phyloP scores from a whole-genome alignment of 2,888 invertebrate species.

The Aphidoletes aphidimyza region DNA sequence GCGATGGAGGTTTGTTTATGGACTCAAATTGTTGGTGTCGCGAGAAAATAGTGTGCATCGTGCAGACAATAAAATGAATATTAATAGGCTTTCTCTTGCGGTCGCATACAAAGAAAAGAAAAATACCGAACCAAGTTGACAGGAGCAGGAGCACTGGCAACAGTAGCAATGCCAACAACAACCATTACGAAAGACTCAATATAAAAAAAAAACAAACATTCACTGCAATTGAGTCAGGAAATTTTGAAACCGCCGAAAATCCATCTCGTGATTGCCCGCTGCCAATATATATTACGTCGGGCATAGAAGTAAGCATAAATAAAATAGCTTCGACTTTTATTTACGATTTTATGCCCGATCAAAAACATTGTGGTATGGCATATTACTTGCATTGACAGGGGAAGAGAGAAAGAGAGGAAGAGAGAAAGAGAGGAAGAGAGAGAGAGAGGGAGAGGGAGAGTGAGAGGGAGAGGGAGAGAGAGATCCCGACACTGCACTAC shows the following conservation, averaged over 20 bases:
- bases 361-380: no score
- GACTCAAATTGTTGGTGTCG: not conserved
- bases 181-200: not conserved
- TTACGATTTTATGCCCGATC: not conserved
- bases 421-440: no score
- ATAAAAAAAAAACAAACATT: not conserved
- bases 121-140: no score
- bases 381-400: no score
- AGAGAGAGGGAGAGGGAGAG: no score
- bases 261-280: constrained; percentile 22
- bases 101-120: no score
- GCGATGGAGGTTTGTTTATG: not conserved
- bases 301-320: constrained; percentile 19
- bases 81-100: no score
- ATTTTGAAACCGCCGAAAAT: constrained; percentile 16
- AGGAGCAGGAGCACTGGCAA: not conserved
- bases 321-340: constrained; percentile 35
- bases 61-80: not conserved
- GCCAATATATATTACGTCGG: not conserved
- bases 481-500: not conserved
- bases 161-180: not conserved
- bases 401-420: no score
- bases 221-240: not conserved
- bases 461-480: no score
- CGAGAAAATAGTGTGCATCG: not conserved